Evolutionary conservation across 2,888 invertebrate genomes (phyloP).

Genomic region (Mamestra brassicae): DNA sequence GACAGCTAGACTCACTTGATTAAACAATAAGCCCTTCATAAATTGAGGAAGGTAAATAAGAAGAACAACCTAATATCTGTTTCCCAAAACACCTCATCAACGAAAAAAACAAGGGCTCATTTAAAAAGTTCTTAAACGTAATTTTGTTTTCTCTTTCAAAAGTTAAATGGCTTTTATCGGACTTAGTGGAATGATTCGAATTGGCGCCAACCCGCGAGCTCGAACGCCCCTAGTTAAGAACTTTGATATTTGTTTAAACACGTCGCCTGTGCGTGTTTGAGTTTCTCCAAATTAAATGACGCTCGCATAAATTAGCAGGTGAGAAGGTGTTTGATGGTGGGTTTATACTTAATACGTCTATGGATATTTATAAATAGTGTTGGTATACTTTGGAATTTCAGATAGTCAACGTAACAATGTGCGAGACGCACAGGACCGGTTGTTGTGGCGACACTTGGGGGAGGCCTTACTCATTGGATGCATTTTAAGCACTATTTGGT

Average conservation of each 20-base stretch:
- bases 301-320: conserved; percentile 30
- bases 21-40: background rate
- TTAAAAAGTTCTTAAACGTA: conserved; percentile 54
- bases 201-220: conserved; percentile 20
- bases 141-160: conserved; percentile 58
- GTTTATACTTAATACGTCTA: background rate
- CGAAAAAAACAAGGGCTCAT: conserved; percentile 44
- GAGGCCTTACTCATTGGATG: no score
- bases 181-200: conserved; percentile 54
- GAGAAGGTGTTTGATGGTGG: conserved; percentile 12
- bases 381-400: background rate
- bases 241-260: conserved; percentile 52
- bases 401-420: no score
- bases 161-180: conserved; percentile 63
- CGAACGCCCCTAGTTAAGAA: conserved; percentile 47
- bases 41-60: conserved; percentile 12
- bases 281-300: conserved; percentile 48
- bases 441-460: no score
- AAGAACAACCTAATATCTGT: conserved; percentile 17
- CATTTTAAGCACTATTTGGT: no score
- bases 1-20: background rate
- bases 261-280: conserved; percentile 44
- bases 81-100: conserved; percentile 33
- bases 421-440: no score
- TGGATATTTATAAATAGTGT: background rate